Evolutionary conservation across 1,140 invertebrate genomes (phyloP).

Genomic region (Telenomus remus): DNA sequence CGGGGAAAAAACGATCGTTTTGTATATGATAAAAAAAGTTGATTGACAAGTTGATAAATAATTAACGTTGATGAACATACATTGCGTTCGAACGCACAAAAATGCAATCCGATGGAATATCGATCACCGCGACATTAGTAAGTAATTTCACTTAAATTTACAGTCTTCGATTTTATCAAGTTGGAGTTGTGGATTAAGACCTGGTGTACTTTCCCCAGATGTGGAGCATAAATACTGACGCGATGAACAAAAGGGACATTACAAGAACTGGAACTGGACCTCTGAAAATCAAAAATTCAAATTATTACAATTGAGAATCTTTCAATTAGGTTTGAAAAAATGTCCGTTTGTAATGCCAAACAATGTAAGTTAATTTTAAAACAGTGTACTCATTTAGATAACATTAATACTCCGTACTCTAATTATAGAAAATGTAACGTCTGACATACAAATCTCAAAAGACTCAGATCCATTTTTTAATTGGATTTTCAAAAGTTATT

Average conservation of each 20-base stretch:
- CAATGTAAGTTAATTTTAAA: constrained; percentile 9
- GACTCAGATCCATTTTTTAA: no score
- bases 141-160: constrained; percentile 31
- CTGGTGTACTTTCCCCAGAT: constrained; percentile 99
- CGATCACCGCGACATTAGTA: constrained; percentile 8
- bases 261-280: constrained; percentile 99
- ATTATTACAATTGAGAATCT: constrained; percentile 2
- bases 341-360: no score
- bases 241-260: constrained; percentile 99
- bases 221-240: constrained; percentile 99
- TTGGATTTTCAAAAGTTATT: no score
- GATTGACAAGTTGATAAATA: constrained; percentile 36
- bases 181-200: constrained; percentile 78
- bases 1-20: constrained; percentile 13
- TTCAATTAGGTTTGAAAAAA: not conserved
- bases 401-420: constrained; percentile 10
- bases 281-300: constrained; percentile 78
- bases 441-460: constrained; percentile 4
- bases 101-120: constrained; percentile 27
- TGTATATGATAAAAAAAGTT: constrained; percentile 28
- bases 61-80: constrained; percentile 21
- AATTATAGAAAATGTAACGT: constrained; percentile 14
- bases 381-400: constrained; percentile 4
- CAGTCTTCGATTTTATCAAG: constrained; percentile 16
- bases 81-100: constrained; percentile 14